phyloP scores from a whole-genome alignment of 2,888 invertebrate genomes.

The Lithophane socia region DNA sequence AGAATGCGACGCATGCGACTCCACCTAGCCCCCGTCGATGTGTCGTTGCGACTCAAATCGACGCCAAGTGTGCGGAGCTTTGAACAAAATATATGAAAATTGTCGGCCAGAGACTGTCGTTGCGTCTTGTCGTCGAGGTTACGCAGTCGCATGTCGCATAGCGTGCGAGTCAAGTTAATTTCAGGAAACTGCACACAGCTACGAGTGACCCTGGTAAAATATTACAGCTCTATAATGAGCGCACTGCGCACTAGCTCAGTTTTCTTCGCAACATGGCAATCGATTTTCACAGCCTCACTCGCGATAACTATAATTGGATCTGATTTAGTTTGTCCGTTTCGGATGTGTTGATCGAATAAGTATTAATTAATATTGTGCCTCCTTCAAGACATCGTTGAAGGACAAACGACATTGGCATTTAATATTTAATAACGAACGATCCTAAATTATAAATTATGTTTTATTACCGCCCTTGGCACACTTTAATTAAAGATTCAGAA shows the following conservation, averaged over 20 bases:
- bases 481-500: background rate
- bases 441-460: background rate
- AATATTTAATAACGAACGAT: background rate
- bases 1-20: too few relatives aligned
- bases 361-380: conserved; percentile 10
- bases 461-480: background rate
- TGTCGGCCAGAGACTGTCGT: too few relatives aligned
- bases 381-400: background rate
- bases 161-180: background rate
- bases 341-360: background rate
- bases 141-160: too few relatives aligned
- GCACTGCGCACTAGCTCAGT: background rate
- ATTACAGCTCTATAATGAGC: conserved; percentile 5
- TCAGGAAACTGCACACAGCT: background rate
- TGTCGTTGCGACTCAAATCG: too few relatives aligned
- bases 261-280: conserved; percentile 22
- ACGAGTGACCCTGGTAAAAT: conserved; percentile 2
- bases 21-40: too few relatives aligned
- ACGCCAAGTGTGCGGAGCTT: too few relatives aligned
- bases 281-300: conserved; percentile 18
- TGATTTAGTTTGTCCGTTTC: conserved; percentile 19
- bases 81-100: too few relatives aligned
- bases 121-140: too few relatives aligned
- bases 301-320: conserved; percentile 9
- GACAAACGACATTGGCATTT: background rate